Conservation (phyloP, 2,797 vertebrate species). For the Intellagama lesueurii region DNA sequence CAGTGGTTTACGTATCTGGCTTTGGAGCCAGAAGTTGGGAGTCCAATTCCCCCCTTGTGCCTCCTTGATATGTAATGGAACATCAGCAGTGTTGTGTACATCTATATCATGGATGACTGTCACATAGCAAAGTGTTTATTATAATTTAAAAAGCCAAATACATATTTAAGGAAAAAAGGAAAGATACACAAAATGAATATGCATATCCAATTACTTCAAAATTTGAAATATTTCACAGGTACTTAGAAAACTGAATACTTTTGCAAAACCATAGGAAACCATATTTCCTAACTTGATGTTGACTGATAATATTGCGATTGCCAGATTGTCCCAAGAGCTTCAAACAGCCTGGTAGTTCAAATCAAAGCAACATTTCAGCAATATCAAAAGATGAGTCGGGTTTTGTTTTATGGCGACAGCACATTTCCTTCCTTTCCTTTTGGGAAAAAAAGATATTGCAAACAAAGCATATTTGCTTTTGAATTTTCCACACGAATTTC, state of each 20-base stretch:
- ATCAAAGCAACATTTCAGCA: neutral
- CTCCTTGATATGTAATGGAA: neutral
- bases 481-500: conserved; percentile 24
- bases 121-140: neutral
- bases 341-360: conserved; percentile 7
- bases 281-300: neutral
- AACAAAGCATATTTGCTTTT: conserved; percentile 27
- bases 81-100: neutral
- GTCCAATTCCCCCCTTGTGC: too few relatives aligned
- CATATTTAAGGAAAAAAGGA: neutral
- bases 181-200: neutral
- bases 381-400: conserved; percentile 14
- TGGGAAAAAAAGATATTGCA: neutral
- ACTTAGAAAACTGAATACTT: conserved; percentile 4
- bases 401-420: conserved; percentile 14
- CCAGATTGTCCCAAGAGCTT: neutral
- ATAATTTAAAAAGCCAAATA: neutral
- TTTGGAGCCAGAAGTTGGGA: too few relatives aligned
- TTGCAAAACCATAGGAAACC: neutral
- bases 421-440: neutral
- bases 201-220: neutral
- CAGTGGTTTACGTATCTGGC: too few relatives aligned
- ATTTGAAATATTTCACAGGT: neutral
- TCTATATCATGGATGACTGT: neutral
- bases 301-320: neutral